Evolutionary conservation across 64 coral and sea anemone genomes (phyloP).

Genomic region (Porites australiensis): DNA sequence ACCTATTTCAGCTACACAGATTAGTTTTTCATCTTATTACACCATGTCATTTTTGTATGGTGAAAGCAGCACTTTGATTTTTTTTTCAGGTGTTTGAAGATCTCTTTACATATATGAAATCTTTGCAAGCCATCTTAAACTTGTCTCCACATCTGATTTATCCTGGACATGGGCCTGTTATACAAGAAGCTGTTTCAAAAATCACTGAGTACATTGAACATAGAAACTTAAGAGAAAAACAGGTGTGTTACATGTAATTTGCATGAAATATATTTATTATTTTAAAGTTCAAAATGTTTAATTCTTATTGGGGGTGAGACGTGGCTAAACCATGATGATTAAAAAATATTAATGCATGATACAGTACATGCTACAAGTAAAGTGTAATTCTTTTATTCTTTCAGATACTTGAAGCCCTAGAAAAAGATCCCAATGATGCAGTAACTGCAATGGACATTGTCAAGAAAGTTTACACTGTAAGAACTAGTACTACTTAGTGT

Average conservation of each 20-base stretch:
- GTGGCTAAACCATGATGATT: too few species aligned
- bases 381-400: not conserved
- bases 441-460: slow-evolving; percentile 89
- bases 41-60: too few species aligned
- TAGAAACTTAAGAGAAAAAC: slow-evolving; percentile 89
- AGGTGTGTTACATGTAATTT: slow-evolving; percentile 44
- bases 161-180: slow-evolving; percentile 96
- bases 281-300: too few species aligned
- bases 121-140: slow-evolving; percentile 72
- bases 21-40: too few species aligned
- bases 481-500: not conserved
- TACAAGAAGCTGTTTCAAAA: slow-evolving; percentile 72
- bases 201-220: slow-evolving; percentile 92
- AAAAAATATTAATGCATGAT: too few species aligned
- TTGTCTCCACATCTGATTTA: slow-evolving; percentile 79
- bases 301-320: too few species aligned
- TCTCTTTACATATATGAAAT: slow-evolving; percentile 93
- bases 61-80: not conserved
- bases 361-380: not conserved
- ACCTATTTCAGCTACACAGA: too few species aligned
- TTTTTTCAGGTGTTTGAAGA: slow-evolving; percentile 94
- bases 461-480: slow-evolving; percentile 90
- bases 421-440: slow-evolving; percentile 27
- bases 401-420: slow-evolving; percentile 72
- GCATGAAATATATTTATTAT: too few species aligned